Base-by-base conservation (phyloP, 2,113 vertebrate genomes). In the Glaucomys volans region DNA sequence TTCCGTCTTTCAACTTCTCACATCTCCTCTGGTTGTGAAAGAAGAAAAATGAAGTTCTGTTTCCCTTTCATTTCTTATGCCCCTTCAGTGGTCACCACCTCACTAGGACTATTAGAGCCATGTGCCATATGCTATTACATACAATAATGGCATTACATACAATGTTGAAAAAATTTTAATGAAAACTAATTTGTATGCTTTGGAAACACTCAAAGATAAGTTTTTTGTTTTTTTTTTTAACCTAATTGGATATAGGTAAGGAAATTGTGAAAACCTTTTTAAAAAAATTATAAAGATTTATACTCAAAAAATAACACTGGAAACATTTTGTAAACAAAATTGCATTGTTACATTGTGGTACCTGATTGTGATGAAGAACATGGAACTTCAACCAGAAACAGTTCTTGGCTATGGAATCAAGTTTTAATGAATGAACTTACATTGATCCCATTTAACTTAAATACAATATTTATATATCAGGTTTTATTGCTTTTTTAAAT, bases 181-280 rank as follows among this genome's bases (percentile, higher is more conserved):
- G 28, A 94, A 54, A 93, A 87, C 37, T 95, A 89, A 83, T 84
- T 72, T 96, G 54, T 91, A 16, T 79, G 16, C 16, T 75, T 96
- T 97, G 94, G 86, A 91, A 95, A 92, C 57, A 67, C 42, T 95
- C 87, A 90, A 71, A 94, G 42, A 20, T 69, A 72, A 92, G 44
- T 80, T 20, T 50, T 91, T 28, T 7, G 30, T 66, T 66, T 71
- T 79, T 52, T 88, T 54, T 54, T 62, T 66, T 67, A 30, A 85
- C 24, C 54, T 81, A 62, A 84, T 96, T 95, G 69, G 74, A 47
- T 77, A 79, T 28, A 66, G 44, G 12, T 88, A 52, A 93, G 76
- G 91, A 83, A 95, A 57, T 11, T 94, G 18, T 26, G 14, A 81
- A 91, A 89, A 95, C 28, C 18, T 2, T 3, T 77, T 85, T 2